Evolutionary conservation across 1,140 invertebrate genomes (phyloP), one percentile per base, ranked within the genome.

Genomic region (Hyposmocoma kahamanoa): DNA sequence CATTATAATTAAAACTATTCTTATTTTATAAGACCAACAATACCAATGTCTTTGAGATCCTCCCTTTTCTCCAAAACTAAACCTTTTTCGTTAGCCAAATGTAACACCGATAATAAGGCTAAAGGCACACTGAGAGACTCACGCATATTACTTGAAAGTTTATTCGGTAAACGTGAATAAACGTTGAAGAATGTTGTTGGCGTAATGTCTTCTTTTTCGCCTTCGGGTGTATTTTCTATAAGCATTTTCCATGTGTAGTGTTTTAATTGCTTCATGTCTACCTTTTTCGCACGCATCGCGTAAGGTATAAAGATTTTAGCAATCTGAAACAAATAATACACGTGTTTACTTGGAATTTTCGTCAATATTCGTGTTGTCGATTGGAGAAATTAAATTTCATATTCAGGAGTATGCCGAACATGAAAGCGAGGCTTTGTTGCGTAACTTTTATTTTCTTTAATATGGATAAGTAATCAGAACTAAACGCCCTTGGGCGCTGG

Each of bases 261-360:
- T 68, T 95, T 95, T 8, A 96, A 64, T 65, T 91, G 90, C 56
- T 91, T 91, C 88, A 96, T 94, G 66, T 96, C 92, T 6, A 95
- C 88, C 63, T 92, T 94, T 62, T 95, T 95, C 0, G 94, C 92
- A 54, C 89, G 88, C 75, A 91, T 90, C 9, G 93, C 92, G 72
- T 94, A 95, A 1, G 89, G 88, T 47, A 95, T 91, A 56, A 90
- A 88, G 50, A 91, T 89, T 80, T 92, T 91, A 3, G 88, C 87
- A 28, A 93, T 88, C 90, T 89, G 60, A 47, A 45, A 55, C n/a
- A n/a, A 54, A 50, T 45, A 59, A 36, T 41, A 56, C 52, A 43
- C 24, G 32, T 36, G 13, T 13, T 9, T 3, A 6, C 8, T 36
- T 36, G 15, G 15, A 6, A 22, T 19, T 20, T 9, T 15, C 17